Conservation (phyloP, 2,888 invertebrate genomes). For the Epistrophe grossulariae region DNA sequence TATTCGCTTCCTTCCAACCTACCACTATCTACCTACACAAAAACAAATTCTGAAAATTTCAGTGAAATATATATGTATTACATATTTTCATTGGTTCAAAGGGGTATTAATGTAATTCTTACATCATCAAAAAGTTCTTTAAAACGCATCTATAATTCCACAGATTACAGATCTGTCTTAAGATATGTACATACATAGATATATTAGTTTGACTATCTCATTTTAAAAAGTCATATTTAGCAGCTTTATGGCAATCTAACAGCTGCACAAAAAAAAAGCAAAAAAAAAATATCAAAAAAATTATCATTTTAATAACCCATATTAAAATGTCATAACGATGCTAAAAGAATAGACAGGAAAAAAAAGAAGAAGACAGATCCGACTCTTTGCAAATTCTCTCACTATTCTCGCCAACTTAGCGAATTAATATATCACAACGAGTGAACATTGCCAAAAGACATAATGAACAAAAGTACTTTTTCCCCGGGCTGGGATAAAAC, state of each 20-base stretch:
- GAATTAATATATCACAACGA: slow-evolving; percentile 67
- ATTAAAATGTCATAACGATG: slow-evolving; percentile 56
- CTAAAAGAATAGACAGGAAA: slow-evolving; percentile 4
- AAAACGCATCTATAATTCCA: background rate
- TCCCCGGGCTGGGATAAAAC: background rate
- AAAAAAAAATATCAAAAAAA: slow-evolving; percentile 36
- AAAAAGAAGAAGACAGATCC: background rate
- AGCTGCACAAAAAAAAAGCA: background rate
- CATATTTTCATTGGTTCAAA: too few species aligned
- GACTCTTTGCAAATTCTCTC: slow-evolving; percentile 30
- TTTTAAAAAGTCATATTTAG: slow-evolving; percentile 24
- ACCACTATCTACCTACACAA: too few species aligned
- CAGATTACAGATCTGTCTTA: background rate
- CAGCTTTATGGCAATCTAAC: background rate
- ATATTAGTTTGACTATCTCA: background rate
- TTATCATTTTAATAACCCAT: slow-evolving; percentile 67
- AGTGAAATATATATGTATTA: too few species aligned
- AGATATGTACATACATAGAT: background rate
- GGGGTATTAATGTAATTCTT: background rate
- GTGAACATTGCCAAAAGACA: slow-evolving; percentile 45
- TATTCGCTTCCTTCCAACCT: too few species aligned
- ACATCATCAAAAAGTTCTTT: background rate
- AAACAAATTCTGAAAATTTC: too few species aligned
- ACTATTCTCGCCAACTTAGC: slow-evolving; percentile 60
- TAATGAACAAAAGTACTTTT: slow-evolving; percentile 32